These are phyloP conservation scores for Acleris laterana DNA, from an alignment of 2,888 invertebrate species.

Conservation along the genomic window DNA sequence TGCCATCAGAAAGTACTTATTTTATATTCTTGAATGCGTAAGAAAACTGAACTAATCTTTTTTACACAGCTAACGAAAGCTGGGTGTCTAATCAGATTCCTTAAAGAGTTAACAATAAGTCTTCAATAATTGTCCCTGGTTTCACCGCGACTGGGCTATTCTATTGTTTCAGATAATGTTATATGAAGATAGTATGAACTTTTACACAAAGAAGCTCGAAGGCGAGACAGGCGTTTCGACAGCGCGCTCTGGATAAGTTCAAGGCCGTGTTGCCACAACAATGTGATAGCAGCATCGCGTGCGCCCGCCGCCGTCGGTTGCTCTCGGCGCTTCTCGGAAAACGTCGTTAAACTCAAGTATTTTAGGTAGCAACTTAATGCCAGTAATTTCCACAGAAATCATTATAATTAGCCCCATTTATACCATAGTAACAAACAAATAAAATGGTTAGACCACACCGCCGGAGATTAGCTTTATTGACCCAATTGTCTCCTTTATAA, in stretches of 20 bases:
- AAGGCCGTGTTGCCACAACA: slow-evolving; percentile 60
- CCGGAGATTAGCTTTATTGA: slow-evolving; percentile 56
- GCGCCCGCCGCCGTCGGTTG: slow-evolving; percentile 63
- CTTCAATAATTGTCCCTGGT: too few species aligned
- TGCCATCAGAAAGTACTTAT: slow-evolving; percentile 16
- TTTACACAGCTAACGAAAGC: neutral
- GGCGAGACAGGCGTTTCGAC: slow-evolving; percentile 16
- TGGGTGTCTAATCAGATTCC: neutral
- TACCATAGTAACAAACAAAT: slow-evolving; percentile 83
- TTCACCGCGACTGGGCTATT: neutral
- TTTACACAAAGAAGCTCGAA: slow-evolving; percentile 18
- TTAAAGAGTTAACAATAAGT: too few species aligned
- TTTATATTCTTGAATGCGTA: slow-evolving; percentile 8
- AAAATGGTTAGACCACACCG: slow-evolving; percentile 72
- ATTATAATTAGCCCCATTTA: slow-evolving; percentile 83
- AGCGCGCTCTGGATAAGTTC: slow-evolving; percentile 51
- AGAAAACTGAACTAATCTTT: neutral
- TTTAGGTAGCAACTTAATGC: slow-evolving; percentile 84
- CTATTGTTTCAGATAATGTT: slow-evolving; percentile 6
- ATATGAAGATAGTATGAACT: slow-evolving; percentile 5
- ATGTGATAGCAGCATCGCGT: slow-evolving; percentile 57
- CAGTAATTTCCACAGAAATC: slow-evolving; percentile 82
- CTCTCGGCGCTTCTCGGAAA: slow-evolving; percentile 77
- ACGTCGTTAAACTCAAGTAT: slow-evolving; percentile 83
- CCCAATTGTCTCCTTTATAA: slow-evolving; percentile 54